Conservation (phyloP, 1,140 invertebrate genomes). For the Drusus annulatus region DNA sequence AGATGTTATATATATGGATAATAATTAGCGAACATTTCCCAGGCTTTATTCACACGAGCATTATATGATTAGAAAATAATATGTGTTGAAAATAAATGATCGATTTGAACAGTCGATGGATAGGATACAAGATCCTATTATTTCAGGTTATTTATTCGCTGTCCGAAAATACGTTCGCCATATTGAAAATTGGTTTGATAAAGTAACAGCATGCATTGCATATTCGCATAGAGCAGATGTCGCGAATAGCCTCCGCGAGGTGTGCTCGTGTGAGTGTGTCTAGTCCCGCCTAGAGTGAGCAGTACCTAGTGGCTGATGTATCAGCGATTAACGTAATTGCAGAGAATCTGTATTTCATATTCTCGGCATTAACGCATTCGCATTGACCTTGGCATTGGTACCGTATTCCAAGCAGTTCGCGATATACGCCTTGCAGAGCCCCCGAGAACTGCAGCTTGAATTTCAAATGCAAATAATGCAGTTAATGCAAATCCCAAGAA, state of each 20-base stretch:
- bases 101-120: neutral
- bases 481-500: conserved; percentile 7
- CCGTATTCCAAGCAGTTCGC: conserved; percentile 10
- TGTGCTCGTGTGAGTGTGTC: neutral
- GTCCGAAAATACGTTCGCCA: conserved; percentile 14
- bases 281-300: neutral
- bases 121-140: neutral
- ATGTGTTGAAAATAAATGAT: no score
- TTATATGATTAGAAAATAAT: neutral
- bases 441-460: neutral
- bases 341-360: neutral
- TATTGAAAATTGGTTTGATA: conserved; percentile 1
- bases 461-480: conserved; percentile 37
- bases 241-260: neutral
- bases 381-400: conserved; percentile 32
- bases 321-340: neutral
- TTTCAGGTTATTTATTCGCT: neutral
- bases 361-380: neutral
- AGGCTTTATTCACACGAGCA: neutral
- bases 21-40: neutral
- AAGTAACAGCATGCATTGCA: neutral
- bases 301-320: neutral
- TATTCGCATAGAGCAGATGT: conserved; percentile 15
- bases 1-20: neutral
- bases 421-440: conserved; percentile 20